Base-by-base conservation (phyloP, 2,113 vertebrate genomes). In the Thymallus thymallus region DNA sequence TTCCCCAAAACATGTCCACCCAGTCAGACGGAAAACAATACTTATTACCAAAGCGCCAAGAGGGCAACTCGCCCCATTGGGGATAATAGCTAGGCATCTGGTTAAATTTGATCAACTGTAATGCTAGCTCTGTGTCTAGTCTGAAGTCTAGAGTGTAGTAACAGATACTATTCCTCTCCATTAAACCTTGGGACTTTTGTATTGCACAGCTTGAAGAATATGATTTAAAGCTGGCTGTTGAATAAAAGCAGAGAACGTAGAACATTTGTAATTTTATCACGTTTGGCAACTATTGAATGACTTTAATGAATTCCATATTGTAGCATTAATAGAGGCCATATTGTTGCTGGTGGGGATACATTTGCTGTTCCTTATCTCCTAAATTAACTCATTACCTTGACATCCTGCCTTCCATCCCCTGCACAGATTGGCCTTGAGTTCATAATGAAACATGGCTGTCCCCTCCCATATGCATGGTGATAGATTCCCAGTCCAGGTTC, bases 1-100 rank as follows among this genome's bases (percentile, higher is more conserved):
- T 80, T 81, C 86, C 80, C 79, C 83, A 80, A 90, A 92, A 91
- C 89, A 91, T 92, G 91, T 92, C 92, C 92, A 86, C 91, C 92
- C 92, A 90, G 86, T 79, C 75, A 77, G 76, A 82, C 18, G 14
- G 84, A 85, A 90, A 91, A 41, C 35, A 91, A 88, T 88, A 88
- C 82, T 91, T 82, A 92, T 93, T 93, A 91, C 85, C 85, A 76
- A 77, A 70, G 81, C 76, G 69, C 82, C 83, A 67, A 29, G 76
- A 78, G 89, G 85, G 84, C 84, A 80, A 76, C 71, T 68, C 82
- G 13, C 75, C 84, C 81, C 84, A 81, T 79, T 41, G 80, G 76
- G 87, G 86, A 87, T 89, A 89, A 91, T 84, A 86, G 83, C 80
- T 83, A 89, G 82, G 80, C 83, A 85, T 89, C 85, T 85, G 84